These are phyloP conservation scores for Salvator merianae DNA, from an alignment of 2,113 vertebrate species.

Conservation along the genomic window DNA sequence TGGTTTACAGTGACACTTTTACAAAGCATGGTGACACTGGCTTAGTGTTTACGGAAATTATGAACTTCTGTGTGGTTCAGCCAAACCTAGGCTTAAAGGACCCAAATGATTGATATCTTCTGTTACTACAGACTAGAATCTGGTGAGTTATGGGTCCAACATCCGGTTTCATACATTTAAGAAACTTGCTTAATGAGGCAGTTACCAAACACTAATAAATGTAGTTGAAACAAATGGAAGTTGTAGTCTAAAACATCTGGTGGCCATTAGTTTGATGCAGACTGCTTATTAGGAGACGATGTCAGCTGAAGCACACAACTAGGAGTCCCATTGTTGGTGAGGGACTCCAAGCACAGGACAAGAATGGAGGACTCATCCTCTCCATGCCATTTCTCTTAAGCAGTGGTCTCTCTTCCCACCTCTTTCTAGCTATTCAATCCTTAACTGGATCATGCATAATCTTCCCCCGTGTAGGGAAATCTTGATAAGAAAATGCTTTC, in stretches of 20 bases:
- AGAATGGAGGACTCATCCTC: too few species aligned
- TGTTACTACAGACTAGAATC: not conserved
- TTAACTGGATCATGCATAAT: not conserved
- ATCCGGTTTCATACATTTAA: not conserved
- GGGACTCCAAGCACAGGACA: too few species aligned
- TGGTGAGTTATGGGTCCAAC: not conserved
- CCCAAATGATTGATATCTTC: not conserved
- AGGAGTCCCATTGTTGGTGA: not conserved
- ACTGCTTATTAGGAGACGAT: too few species aligned
- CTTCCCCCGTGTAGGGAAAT: not conserved
- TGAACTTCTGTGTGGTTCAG: not conserved
- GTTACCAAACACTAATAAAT: too few species aligned
- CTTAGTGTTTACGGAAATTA: not conserved
- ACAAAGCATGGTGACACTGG: slow-evolving; percentile 36
- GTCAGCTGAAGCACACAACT: too few species aligned
- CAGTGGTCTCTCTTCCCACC: not conserved
- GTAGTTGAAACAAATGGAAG: too few species aligned
- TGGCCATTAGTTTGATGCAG: too few species aligned
- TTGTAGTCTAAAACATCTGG: too few species aligned
- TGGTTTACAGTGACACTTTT: slow-evolving; percentile 20
- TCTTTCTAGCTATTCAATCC: not conserved
- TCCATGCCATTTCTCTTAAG: not conserved
- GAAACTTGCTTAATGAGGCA: not conserved
- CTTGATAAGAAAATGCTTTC: not conserved
- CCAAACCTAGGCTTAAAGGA: not conserved